A percentile compares a stretch with the other conserved stretches of the same genome.
Evolutionary conservation across 2,888 invertebrate genomes (phyloP).

Genomic region (Melinaea marsaeus): DNA sequence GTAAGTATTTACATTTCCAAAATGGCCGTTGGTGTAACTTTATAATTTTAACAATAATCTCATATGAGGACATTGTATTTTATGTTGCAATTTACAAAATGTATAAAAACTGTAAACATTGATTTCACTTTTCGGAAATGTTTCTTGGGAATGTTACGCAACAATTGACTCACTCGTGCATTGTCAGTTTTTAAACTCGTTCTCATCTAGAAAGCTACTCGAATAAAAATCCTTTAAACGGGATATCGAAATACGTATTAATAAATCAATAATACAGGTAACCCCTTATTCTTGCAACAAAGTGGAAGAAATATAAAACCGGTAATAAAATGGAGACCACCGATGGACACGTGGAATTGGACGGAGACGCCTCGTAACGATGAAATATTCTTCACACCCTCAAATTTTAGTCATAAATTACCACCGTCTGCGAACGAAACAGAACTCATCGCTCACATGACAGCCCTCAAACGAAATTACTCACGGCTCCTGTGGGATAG

Average conservation of each 20-base stretch:
- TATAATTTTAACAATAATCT: too few species aligned
- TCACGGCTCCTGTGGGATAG: slow-evolving; percentile 85
- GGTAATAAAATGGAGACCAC: slow-evolving; percentile 70
- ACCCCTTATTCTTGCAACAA: slow-evolving; percentile 65
- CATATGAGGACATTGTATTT: too few species aligned
- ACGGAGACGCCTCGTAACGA: slow-evolving; percentile 58
- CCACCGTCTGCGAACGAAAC: slow-evolving; percentile 74
- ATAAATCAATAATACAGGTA: slow-evolving; percentile 49
- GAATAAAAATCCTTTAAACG: not conserved
- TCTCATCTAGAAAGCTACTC: not conserved
- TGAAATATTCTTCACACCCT: slow-evolving; percentile 65
- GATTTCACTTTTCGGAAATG: too few species aligned
- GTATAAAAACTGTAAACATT: not conserved
- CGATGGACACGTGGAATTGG: slow-evolving; percentile 72
- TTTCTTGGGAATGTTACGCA: too few species aligned
- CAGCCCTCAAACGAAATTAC: slow-evolving; percentile 65
- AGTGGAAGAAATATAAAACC: slow-evolving; percentile 54
- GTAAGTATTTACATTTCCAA: slow-evolving; percentile 38
- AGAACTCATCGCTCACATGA: slow-evolving; percentile 67
- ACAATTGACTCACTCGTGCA: too few species aligned
- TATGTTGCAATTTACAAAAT: too few species aligned
- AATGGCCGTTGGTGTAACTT: too few species aligned
- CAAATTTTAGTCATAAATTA: slow-evolving; percentile 69
- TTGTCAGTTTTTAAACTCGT: too few species aligned
- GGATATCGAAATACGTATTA: not conserved